Evolutionary conservation across 2,113 vertebrate genomes (phyloP).

Genomic region (Lagopus leucura): DNA sequence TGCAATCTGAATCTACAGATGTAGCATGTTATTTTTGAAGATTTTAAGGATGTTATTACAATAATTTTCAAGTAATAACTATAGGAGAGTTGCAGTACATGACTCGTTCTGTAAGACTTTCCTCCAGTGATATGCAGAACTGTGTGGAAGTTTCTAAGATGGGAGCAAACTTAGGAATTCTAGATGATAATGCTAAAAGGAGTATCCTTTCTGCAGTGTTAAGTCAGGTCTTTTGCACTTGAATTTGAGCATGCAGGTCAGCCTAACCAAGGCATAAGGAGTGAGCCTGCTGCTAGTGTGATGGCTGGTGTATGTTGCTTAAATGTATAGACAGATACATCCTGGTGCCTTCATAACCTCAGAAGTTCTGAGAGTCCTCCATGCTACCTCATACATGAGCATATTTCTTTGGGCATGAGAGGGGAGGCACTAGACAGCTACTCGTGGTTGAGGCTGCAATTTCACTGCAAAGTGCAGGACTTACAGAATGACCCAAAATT

Average conservation of each 20-base stretch:
- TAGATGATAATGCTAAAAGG: not conserved
- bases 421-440: not conserved
- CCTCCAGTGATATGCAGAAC: not conserved
- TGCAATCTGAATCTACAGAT: not conserved
- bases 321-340: not conserved
- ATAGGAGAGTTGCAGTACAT: not conserved
- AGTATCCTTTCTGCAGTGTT: not conserved
- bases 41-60: not conserved
- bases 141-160: not conserved
- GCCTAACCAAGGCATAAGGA: not conserved
- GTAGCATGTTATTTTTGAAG: not conserved
- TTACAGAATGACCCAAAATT: not conserved
- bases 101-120: not conserved
- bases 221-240: not conserved
- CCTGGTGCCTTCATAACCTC: not conserved
- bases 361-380: not conserved
- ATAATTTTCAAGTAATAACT: not conserved
- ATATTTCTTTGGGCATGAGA: not conserved
- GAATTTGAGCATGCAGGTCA: not conserved
- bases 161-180: not conserved
- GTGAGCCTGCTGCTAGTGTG: accelerated
- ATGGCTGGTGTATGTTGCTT: not conserved
- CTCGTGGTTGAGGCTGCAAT: not conserved
- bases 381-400: not conserved
- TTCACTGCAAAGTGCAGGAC: not conserved